Evolutionary conservation across 2,113 vertebrate genomes (phyloP), one percentile per base, ranked within the genome.

Genomic region (Phyllostomus hastatus): DNA sequence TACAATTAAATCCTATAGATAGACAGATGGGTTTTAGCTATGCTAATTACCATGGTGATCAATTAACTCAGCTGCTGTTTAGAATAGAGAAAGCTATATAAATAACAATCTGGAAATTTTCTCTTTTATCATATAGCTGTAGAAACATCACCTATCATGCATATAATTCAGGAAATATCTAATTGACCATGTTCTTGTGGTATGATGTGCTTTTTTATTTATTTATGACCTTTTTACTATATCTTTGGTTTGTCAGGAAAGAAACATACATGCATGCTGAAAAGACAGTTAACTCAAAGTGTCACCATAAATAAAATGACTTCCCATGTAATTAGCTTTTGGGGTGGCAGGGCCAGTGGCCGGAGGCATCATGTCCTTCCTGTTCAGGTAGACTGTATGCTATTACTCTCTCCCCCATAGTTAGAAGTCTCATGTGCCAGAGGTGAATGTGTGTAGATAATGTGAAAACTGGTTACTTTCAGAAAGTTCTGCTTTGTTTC

Each of bases 11-110:
- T 41, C 50, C 1, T 69, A 95, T 11, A 97, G 97, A 98, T 31
- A 64, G 61, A 61, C 96, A 98, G 97, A 97, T 97, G 98, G 97
- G 82, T 50, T 97, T 97, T 94, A 97, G 79, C 92, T 96, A 97
- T 85, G 50, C 61, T 97, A 96, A 96, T 97, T 97, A 97, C 94
- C 90, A 86, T 41, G 28, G 80, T 79, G 89, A 97, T 98, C 97
- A 97, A 91, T 97, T 95, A 95, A 92, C 96, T 97, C 94, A 97
- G 95, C 95, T 97, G 96, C 91, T 93, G 59, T 83, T 95, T 83
- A 82, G 94, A 96, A 94, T 10, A 93, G 73, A 72, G 26, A 86
- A 94, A 80, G 38, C 64, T 80, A 67, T 50, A 72, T 83, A 80
- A 96, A 78, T 61, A 90, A 69, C 54, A 67, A 80, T 48, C 64